Evolutionary conservation across 1,140 invertebrate genomes (phyloP).

Genomic region (Apis florea): DNA sequence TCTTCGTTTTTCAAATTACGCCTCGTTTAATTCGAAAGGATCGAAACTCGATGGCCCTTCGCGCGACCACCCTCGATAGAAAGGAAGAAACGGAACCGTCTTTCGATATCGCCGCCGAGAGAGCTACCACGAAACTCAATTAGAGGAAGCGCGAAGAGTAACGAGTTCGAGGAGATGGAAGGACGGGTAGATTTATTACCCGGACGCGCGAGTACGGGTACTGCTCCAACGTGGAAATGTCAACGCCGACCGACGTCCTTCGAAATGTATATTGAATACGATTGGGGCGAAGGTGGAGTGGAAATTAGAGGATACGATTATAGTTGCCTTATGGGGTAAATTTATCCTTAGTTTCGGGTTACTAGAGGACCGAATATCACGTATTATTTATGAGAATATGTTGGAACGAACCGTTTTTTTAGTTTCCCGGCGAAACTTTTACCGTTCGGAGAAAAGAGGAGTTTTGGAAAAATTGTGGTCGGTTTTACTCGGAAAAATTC

Average conservation of each 20-base stretch:
- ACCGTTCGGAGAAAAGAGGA: too few relatives aligned
- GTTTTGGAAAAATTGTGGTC: too few relatives aligned
- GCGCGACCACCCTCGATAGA: not conserved
- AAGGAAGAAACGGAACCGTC: not conserved
- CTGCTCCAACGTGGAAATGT: not conserved
- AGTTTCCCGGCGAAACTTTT: too few relatives aligned
- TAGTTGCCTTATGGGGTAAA: too few relatives aligned
- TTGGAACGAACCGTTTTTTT: too few relatives aligned
- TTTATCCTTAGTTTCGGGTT: too few relatives aligned
- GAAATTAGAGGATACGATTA: not conserved
- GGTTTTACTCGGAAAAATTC: too few relatives aligned
- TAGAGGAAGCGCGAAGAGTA: not conserved
- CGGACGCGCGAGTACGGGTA: not conserved
- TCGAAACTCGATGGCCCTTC: too few relatives aligned
- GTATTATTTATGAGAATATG: too few relatives aligned
- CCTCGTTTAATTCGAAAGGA: too few relatives aligned
- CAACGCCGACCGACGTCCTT: not conserved
- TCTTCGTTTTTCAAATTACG: not conserved
- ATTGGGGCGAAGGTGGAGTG: not conserved
- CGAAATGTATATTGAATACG: not conserved
- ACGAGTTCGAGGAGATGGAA: not conserved
- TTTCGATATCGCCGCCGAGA: not conserved
- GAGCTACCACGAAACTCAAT: conserved; percentile 10
- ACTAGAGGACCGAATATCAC: too few relatives aligned
- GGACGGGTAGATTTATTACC: conserved; percentile 17